Evolutionary conservation across 2,113 vertebrate genomes (phyloP).

Genomic region (Corydoras sp.): DNA sequence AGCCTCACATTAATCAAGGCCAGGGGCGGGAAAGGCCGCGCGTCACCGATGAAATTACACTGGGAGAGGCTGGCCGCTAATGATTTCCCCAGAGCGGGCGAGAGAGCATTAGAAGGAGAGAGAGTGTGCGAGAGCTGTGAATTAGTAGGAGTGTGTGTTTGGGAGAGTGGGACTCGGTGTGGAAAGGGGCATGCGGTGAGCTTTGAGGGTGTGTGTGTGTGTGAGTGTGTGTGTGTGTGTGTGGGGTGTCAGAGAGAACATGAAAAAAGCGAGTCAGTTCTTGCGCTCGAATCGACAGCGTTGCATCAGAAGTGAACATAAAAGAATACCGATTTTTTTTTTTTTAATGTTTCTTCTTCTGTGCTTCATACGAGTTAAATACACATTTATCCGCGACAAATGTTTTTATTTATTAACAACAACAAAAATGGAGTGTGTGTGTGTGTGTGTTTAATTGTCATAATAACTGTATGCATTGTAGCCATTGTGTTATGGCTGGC

Average conservation of each 20-base stretch:
- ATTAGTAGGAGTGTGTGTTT: constrained; percentile 24
- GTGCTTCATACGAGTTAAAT: background rate
- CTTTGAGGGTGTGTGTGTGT: background rate
- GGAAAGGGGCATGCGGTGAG: constrained; percentile 14
- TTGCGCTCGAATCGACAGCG: constrained; percentile 13
- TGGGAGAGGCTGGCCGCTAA: constrained; percentile 36
- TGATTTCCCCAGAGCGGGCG: constrained; percentile 46
- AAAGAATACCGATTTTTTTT: background rate
- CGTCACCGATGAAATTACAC: constrained; percentile 28
- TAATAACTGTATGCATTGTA: too few species aligned
- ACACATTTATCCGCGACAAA: too few species aligned
- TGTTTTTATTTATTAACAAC: too few species aligned
- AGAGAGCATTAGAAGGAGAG: constrained; percentile 43
- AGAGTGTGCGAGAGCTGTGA: constrained; percentile 16
- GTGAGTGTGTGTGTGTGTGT: background rate
- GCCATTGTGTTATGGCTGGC: too few species aligned
- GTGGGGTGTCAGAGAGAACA: too few species aligned
- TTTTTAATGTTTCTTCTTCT: background rate
- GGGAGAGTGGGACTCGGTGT: constrained; percentile 16
- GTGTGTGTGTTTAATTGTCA: too few species aligned
- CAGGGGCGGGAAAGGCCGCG: constrained; percentile 46
- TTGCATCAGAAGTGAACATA: constrained; percentile 36
- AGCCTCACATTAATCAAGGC: constrained; percentile 64
- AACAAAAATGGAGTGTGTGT: too few species aligned
- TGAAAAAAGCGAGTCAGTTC: background rate